Percentiles rank a stretch among this genome's conserved stretches.
These are phyloP conservation scores for Teleopsis dalmanni DNA, from an alignment of 1,140 invertebrate species.

Conservation along the genomic window DNA sequence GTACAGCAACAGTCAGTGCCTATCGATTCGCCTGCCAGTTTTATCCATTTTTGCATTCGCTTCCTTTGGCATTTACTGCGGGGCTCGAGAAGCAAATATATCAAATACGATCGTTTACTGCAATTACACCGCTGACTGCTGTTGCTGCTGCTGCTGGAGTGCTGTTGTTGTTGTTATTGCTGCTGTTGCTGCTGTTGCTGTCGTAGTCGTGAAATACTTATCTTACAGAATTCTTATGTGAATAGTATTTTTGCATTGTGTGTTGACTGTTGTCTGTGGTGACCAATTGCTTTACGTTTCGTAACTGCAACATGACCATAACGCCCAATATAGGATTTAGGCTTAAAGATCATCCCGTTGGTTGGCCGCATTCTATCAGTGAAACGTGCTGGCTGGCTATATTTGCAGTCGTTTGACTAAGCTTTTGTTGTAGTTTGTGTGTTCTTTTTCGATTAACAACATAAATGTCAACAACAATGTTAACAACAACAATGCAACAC, in stretches of 20 bases:
- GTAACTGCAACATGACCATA: slow-evolving; percentile 9
- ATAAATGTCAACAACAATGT: too few species aligned
- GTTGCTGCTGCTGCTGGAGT: neutral
- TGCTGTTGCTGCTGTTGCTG: neutral
- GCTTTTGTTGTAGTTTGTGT: too few species aligned
- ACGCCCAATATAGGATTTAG: neutral
- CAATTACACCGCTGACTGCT: too few species aligned
- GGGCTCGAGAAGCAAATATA: too few species aligned
- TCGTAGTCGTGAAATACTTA: neutral
- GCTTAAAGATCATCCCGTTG: slow-evolving; percentile 5
- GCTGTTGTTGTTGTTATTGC: neutral
- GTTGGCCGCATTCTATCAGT: slow-evolving; percentile 15
- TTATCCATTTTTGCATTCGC: too few species aligned
- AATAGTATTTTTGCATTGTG: neutral
- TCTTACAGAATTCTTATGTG: neutral
- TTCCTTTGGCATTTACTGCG: too few species aligned
- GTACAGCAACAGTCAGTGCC: too few species aligned
- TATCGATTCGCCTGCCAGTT: too few species aligned
- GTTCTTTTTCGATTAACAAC: too few species aligned
- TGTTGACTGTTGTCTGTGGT: neutral
- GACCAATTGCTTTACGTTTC: neutral
- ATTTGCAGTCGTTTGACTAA: slow-evolving; percentile 37
- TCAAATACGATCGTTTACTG: too few species aligned
- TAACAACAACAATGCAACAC: too few species aligned
- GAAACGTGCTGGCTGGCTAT: slow-evolving; percentile 19